Conservation (phyloP, 2,888 invertebrate genomes). For the Yponomeuta plumbellus region DNA sequence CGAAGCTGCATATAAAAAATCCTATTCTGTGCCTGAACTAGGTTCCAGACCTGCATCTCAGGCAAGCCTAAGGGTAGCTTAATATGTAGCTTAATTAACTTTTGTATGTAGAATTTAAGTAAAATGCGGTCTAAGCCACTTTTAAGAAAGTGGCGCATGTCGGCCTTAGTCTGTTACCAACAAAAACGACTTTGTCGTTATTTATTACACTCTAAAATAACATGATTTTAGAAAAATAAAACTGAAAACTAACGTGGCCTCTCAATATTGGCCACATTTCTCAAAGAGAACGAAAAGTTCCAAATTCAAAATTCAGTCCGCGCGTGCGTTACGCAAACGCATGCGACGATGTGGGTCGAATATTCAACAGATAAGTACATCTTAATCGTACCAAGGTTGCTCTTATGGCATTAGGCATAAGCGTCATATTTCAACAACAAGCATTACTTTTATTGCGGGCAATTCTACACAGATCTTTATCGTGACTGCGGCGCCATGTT, state of each 20-base stretch:
- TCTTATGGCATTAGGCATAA: neutral
- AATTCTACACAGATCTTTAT: neutral
- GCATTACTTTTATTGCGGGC: neutral
- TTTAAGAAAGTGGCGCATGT: too few relatives aligned
- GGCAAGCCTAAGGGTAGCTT: too few relatives aligned
- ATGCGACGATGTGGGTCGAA: conserved; percentile 39
- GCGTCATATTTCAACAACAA: neutral
- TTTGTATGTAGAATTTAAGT: too few relatives aligned
- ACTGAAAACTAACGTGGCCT: neutral
- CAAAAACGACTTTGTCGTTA: too few relatives aligned
- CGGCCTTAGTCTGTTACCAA: too few relatives aligned
- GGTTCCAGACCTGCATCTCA: too few relatives aligned
- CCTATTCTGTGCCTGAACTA: too few relatives aligned
- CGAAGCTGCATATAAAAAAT: too few relatives aligned
- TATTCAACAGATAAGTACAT: conserved; percentile 17
- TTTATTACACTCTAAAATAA: too few relatives aligned
- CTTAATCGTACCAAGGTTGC: neutral
- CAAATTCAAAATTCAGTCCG: conserved; percentile 38
- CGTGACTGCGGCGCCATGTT: neutral
- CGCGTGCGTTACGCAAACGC: conserved; percentile 34
- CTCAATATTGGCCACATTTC: neutral
- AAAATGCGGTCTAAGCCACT: too few relatives aligned
- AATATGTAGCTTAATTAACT: too few relatives aligned
- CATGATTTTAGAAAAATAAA: too few relatives aligned
- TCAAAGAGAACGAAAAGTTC: conserved; percentile 22